Conservation (phyloP, 2,797 vertebrate genomes). For the Pseudochaenichthys georgianus region DNA sequence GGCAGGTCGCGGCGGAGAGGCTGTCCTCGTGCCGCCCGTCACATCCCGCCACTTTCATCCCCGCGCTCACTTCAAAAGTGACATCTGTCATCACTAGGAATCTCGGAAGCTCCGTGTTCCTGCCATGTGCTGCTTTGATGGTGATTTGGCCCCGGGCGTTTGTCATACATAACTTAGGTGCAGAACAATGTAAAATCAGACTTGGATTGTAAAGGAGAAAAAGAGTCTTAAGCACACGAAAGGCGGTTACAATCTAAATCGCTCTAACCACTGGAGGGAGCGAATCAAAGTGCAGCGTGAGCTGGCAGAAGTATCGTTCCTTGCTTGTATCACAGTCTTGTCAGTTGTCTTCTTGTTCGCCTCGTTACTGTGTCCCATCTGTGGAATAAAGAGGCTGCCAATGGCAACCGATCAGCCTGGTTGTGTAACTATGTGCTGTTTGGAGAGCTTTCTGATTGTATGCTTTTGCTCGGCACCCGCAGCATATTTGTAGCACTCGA, state of each 20-base stretch:
- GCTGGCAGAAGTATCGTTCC: slow-evolving; percentile 81
- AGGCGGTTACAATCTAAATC: slow-evolving; percentile 88
- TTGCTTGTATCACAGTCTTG: slow-evolving; percentile 84
- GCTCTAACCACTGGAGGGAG: slow-evolving; percentile 87
- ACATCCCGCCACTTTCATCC: slow-evolving; percentile 86
- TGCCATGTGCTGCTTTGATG: slow-evolving; percentile 87
- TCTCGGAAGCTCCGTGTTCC: slow-evolving; percentile 87
- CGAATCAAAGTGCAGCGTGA: slow-evolving; percentile 88
- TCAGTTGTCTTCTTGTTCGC: slow-evolving; percentile 87
- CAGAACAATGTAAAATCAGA: slow-evolving; percentile 90
- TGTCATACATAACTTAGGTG: slow-evolving; percentile 90
- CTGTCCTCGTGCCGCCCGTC: slow-evolving; percentile 82
- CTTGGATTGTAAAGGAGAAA: slow-evolving; percentile 81
- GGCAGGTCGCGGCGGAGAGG: slow-evolving; percentile 77
- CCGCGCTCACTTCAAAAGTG: slow-evolving; percentile 87
- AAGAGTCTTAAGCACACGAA: slow-evolving; percentile 83
- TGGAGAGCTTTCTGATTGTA: slow-evolving; percentile 46
- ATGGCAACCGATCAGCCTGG: slow-evolving; percentile 50
- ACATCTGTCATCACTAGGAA: slow-evolving; percentile 88
- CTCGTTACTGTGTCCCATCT: slow-evolving; percentile 79
- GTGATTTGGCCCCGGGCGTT: slow-evolving; percentile 88
- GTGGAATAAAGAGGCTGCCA: slow-evolving; percentile 53
- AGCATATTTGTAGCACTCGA: slow-evolving; percentile 14
- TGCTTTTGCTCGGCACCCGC: slow-evolving; percentile 25
- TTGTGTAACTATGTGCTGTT: slow-evolving; percentile 35